Evolutionary conservation across 2,888 invertebrate species (phyloP).

Genomic region (Cheilosia grossa): DNA sequence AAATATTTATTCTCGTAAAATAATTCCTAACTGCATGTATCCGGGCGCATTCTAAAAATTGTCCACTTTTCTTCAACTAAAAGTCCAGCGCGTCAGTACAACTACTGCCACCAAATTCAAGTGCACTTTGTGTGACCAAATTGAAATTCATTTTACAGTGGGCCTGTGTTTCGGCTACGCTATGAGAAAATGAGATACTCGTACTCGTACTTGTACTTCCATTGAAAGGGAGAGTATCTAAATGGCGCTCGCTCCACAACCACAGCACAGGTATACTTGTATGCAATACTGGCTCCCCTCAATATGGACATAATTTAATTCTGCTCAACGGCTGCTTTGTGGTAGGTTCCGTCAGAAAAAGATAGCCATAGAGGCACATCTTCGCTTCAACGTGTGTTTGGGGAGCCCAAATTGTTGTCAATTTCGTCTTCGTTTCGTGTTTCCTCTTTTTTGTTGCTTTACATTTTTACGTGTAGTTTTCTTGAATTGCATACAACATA

Average conservation of each 20-base stretch:
- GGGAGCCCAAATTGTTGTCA: constrained; percentile 52
- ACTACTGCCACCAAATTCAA: constrained; percentile 17
- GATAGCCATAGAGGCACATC: constrained; percentile 54
- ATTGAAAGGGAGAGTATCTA: constrained; percentile 73
- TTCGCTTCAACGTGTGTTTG: constrained; percentile 34
- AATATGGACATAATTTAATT: constrained; percentile 51
- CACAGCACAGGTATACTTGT: background rate
- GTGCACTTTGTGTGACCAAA: constrained; percentile 53
- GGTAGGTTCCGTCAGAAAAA: constrained; percentile 25
- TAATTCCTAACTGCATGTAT: background rate
- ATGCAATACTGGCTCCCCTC: constrained; percentile 22
- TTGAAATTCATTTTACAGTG: constrained; percentile 51
- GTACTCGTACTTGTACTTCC: constrained; percentile 9
- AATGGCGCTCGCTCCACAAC: constrained; percentile 11
- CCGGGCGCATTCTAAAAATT: background rate
- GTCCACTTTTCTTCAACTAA: background rate
- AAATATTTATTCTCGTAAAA: constrained; percentile 10
- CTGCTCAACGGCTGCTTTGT: constrained; percentile 24
- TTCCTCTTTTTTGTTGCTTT: constrained; percentile 61
- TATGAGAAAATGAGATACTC: constrained; percentile 20
- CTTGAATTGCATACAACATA: constrained; percentile 66
- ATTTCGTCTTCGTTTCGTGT: constrained; percentile 36
- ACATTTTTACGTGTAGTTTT: constrained; percentile 56
- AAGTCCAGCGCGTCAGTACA: constrained; percentile 50
- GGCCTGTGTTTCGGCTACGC: constrained; percentile 18